Base-by-base conservation (phyloP, 1,140 invertebrate genomes). In the Meloidogyne chitwoodi region DNA sequence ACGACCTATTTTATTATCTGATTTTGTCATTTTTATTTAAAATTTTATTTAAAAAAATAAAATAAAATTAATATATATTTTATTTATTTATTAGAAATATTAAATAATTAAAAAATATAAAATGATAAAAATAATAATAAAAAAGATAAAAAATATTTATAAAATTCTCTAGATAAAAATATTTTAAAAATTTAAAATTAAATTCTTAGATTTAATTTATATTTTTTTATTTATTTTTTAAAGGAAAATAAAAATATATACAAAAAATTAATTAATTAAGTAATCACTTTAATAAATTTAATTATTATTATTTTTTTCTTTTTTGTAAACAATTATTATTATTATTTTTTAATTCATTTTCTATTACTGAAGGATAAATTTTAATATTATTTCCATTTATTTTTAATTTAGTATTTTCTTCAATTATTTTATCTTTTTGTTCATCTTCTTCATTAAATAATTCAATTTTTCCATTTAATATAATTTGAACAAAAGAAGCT, bases 1-100 rank as follows among this genome's bases (percentile, higher is more conserved):
- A 56, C 67, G 68, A n/a, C 83, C 83, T 83, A 83, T 83, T 75
- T 83, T 75, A 34, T 78, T 78, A 14, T 77, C 44, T 16, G 11
- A 56, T 41, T 64, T 73, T 29, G 41, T 34, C 44, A 61, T 70
- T 48, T 70, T 70, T 38, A 38, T 38, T 29, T 34, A 27, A 65
- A 34, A 26, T n/a, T n/a, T n/a, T n/a, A n/a, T n/a, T n/a, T n/a
- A n/a, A 4, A 19, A 48, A 19, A 48, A 48, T 19, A 19, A 19
- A 48, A 19, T 48, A 48, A 48, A 48, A 19, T 48, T 19, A 19
- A 48, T 48, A 8, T 8, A 56, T 5, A 6, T n/a, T 56, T n/a
- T n/a, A 38, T 38, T 38, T 8, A 38, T 38, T 38, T 8, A 38
- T 38, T n/a, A 56, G n/a, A n/a, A 22, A 56, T n/a, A n/a, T n/a